These are phyloP conservation scores for Eurypyga helias DNA, from an alignment of 2,113 vertebrate species.

Conservation along the genomic window DNA sequence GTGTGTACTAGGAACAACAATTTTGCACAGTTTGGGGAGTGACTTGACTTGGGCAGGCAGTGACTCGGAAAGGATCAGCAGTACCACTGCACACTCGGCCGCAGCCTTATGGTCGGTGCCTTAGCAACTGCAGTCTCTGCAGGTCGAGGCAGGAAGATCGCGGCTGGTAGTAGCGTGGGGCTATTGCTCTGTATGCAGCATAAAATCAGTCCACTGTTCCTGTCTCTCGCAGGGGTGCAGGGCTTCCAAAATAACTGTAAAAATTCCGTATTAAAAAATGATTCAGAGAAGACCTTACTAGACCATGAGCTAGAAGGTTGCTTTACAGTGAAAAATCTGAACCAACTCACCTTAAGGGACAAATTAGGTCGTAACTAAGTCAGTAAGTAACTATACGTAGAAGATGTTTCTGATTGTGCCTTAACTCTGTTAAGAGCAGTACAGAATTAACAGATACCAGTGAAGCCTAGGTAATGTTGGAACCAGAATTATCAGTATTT, in stretches of 20 bases:
- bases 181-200: accelerated
- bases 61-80: neutral
- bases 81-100: too few relatives aligned
- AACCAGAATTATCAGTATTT: neutral
- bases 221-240: neutral
- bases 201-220: neutral
- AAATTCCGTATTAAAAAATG: neutral
- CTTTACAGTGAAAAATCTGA: neutral
- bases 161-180: neutral
- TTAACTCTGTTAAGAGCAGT: neutral
- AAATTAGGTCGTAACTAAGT: neutral
- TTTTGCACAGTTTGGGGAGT: neutral
- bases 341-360: neutral
- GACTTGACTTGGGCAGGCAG: neutral
- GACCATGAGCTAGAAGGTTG: neutral
- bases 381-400: neutral
- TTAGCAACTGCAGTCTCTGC: neutral
- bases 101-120: accelerated
- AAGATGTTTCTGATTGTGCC: neutral
- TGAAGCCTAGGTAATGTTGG: neutral
- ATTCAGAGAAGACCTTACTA: neutral
- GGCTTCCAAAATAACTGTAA: neutral
- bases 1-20: neutral
- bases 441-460: neutral
- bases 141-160: accelerated